Evolutionary conservation across 2,888 invertebrate species (phyloP), one percentile per base, ranked within the genome.

Genomic region (Epistrophe eligans): DNA sequence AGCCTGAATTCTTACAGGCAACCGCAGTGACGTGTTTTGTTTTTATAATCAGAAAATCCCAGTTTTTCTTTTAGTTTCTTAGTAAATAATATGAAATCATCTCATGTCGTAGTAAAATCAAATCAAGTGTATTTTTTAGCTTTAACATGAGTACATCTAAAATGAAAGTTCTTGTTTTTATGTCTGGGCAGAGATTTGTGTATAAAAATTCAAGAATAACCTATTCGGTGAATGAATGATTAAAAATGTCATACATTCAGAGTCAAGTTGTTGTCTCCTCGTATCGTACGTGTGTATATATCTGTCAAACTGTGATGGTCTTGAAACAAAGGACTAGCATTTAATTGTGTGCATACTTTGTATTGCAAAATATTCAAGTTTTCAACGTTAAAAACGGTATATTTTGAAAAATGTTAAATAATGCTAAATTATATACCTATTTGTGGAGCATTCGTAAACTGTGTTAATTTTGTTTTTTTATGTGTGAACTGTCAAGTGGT

Each of bases 1-100:
- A 62, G 71, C 48, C 19, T 62, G 38, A 73, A 84, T 80, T 80
- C 71, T 43, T 50, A 17, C 58, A 58, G 24, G 24, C 66, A 58
- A 66, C 45, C 57, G 60, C 64, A 13, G 62, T 35, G 28, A 60
- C 40, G 60, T 66, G 57, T 71, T 24, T 52, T 71, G 45, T 52
- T 24, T 48, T 55, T 52, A 72, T 64, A 64, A 58, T 45, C 17
- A 55, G 28, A n/a, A 62, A 52, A 64, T 3, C 43, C 32, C 13
- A 28, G 15, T 35, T 73, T 60, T n/a, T 35, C n/a, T 35, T 67
- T 38, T 13, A n/a, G 6, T 24, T 19, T 13, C 6, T 32, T 5
- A n/a, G 32, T n/a, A 35, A 10, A n/a, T 10, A 32, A 35, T 32
- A 35, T 60, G 58, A 52, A 76, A 10, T 43, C 17, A 28, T 64